phyloP scores from a whole-genome alignment of 2,113 vertebrate genomes.

The Dipodomys spectabilis region DNA sequence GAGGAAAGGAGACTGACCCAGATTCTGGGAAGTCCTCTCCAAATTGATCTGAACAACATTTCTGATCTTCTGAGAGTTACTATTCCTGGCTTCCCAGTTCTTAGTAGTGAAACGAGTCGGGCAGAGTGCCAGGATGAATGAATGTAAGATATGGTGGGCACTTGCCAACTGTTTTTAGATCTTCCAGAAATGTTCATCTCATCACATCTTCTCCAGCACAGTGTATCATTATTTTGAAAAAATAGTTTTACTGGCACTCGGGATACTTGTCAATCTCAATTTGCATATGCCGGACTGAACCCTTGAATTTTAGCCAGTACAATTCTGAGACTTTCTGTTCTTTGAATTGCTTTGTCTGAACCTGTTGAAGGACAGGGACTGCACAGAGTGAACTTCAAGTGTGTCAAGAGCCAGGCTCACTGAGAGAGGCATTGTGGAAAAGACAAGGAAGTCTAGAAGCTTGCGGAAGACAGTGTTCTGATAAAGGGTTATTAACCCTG shows the following conservation, averaged over 20 bases:
- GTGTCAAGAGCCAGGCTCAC: not conserved
- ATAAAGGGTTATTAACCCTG: not conserved
- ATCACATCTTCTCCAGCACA: not conserved
- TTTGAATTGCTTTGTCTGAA: not conserved
- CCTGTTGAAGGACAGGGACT: not conserved
- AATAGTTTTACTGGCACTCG: not conserved
- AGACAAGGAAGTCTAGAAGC: not conserved
- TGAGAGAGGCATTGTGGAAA: not conserved
- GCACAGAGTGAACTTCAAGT: too few relatives aligned
- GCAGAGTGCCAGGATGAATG: not conserved
- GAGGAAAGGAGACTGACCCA: not conserved
- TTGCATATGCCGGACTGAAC: not conserved
- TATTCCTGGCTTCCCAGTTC: not conserved
- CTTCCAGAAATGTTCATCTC: not conserved
- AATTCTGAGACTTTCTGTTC: conserved; percentile 7
- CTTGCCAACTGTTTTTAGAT: not conserved
- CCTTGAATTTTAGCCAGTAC: not conserved
- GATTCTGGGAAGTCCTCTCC: conserved; percentile 14
- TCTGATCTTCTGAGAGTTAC: not conserved
- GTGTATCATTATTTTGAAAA: not conserved
- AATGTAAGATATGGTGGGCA: too few relatives aligned
- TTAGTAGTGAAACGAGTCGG: not conserved
- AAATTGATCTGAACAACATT: not conserved
- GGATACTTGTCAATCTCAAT: not conserved
- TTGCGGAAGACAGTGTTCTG: not conserved